These are phyloP conservation scores for Centropristis striata DNA, from an alignment of 2,113 vertebrate genomes.

Conservation along the genomic window DNA sequence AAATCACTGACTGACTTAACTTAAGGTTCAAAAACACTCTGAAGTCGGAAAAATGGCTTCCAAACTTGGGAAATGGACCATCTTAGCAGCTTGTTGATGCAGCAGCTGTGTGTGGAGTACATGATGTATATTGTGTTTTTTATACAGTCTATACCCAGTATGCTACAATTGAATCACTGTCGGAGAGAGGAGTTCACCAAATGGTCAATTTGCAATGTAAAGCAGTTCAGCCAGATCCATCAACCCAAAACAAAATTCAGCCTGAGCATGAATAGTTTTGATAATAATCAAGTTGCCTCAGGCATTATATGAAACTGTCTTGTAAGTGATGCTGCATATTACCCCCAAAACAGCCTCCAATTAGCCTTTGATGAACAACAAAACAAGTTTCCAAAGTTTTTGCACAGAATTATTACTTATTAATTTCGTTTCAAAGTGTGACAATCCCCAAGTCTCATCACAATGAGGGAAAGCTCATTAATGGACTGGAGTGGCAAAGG, in stretches of 20 bases:
- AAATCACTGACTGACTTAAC: too few species aligned
- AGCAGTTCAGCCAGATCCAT: not conserved
- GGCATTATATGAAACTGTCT: conserved; percentile 14
- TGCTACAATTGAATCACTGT: not conserved
- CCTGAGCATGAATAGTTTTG: not conserved
- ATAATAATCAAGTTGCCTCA: not conserved
- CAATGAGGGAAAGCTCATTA: conserved; percentile 57
- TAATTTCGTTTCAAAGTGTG: conserved; percentile 62
- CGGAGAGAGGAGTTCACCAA: not conserved
- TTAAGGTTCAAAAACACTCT: too few species aligned
- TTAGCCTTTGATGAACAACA: conserved; percentile 49
- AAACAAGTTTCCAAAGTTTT: conserved; percentile 48
- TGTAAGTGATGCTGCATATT: conserved; percentile 6
- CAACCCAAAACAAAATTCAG: not conserved
- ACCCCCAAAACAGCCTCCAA: conserved; percentile 32
- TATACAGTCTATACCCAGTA: not conserved
- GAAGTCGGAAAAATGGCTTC: too few species aligned
- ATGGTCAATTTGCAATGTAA: conserved; percentile 17
- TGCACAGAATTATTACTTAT: conserved; percentile 33
- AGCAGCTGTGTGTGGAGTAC: too few species aligned
- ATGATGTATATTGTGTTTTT: too few species aligned
- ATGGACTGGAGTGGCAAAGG: conserved; percentile 34
- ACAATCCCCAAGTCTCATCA: conserved; percentile 46
- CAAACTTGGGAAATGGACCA: too few species aligned
- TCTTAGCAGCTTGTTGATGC: too few species aligned